A percentile compares a stretch with the other conserved stretches of the same genome.
Conservation (phyloP, 2,888 invertebrate genomes). For the Elgonia sp. region DNA sequence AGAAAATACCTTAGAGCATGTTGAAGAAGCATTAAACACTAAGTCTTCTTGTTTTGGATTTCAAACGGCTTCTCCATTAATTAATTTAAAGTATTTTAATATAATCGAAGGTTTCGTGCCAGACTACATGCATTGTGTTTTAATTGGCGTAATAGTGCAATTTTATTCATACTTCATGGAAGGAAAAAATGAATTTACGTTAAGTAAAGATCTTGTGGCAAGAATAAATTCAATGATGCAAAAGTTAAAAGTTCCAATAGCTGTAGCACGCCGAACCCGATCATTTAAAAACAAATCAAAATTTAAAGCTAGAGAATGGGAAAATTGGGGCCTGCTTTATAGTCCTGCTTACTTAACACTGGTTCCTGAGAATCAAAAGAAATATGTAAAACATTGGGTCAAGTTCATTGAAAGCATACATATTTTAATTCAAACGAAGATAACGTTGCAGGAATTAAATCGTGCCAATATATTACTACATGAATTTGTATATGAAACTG, state of each 20-base stretch:
- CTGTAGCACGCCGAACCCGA: not conserved
- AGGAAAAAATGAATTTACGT: not conserved
- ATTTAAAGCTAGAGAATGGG: conserved; percentile 24
- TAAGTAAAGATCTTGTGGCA: not conserved
- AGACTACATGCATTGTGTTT: conserved; percentile 14
- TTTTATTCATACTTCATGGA: not conserved
- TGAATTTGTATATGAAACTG: not conserved
- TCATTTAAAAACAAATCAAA: conserved; percentile 17
- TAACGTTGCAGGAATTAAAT: too few species aligned
- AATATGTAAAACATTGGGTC: too few species aligned
- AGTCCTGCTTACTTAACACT: not conserved
- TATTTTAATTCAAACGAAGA: too few species aligned
- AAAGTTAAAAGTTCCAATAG: not conserved
- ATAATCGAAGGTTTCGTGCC: conserved; percentile 9
- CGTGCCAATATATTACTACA: too few species aligned
- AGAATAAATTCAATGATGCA: not conserved
- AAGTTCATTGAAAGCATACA: too few species aligned
- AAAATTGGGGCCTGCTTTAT: conserved; percentile 12
- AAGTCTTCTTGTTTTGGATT: not conserved
- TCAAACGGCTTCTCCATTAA: conserved; percentile 9
- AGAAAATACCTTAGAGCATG: conserved; percentile 11
- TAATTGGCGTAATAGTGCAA: conserved; percentile 9
- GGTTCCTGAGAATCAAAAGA: too few species aligned
- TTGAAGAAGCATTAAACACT: conserved; percentile 4
- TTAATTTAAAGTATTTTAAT: conserved; percentile 9